Base-by-base conservation (phyloP, 2,888 invertebrate species). In the Stenolophus ochropezus region DNA sequence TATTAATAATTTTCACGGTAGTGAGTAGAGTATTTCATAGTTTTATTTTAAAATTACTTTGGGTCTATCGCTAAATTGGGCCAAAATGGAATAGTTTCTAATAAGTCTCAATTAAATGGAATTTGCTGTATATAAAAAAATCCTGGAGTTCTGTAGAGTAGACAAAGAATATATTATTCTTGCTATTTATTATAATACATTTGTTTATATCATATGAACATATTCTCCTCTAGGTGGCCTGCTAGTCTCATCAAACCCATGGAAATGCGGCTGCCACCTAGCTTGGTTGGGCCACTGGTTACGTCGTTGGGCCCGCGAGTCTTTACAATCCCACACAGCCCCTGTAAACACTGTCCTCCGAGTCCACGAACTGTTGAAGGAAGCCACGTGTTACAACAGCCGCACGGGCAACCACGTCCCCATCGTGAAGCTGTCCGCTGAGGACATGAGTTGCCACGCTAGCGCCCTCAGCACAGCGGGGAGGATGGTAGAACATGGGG, bases 201-300 rank as follows among this genome's bases (percentile, higher is more conserved):
- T 42, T 42, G n/a, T 1, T n/a, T n/a, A n/a, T n/a, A n/a, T n/a
- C n/a, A n/a, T n/a, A n/a, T n/a, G n/a, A n/a, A n/a, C 11, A 42
- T 11, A 3, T 42, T 1, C 33, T 84, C 79, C 87, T 87, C 85
- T 91, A 95, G 97, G 97, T 85, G 97, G 97, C 14, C 90, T 97
- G 83, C 93, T 95, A 84, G 92, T 97, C 84, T 93, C 95, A 18
- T 95, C 95, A 76, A 97, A 97, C 89, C 96, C 96, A 0, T 91
- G 96, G 87, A 93, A 94, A 61, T 97, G 97, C 87, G 96, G 96
- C 86, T 97, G 97, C 87, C 95, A 96, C 83, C 91, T 97, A 83
- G 95, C 96, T 18, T 97, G 97, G 97, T 91, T 97, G 82, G 96
- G 97, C 0, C 94, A 96, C 83, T 97, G 97, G 97, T 90, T 97